Percentiles rank a stretch among this genome's conserved stretches.
Evolutionary conservation across 2,113 vertebrate genomes (phyloP).

Genomic region (Chlamydotis undulata): DNA sequence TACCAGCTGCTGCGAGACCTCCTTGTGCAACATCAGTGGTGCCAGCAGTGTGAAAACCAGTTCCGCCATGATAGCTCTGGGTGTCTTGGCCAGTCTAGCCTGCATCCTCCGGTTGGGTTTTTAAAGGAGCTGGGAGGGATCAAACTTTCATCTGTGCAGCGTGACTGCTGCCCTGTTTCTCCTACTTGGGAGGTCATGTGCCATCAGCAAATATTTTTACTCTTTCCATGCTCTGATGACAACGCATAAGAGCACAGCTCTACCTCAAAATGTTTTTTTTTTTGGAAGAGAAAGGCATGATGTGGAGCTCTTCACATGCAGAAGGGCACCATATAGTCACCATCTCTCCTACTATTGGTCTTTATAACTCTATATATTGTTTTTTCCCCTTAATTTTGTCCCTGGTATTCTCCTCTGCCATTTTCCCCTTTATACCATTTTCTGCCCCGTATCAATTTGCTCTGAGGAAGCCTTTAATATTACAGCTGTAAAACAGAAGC

Average conservation of each 20-base stretch:
- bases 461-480: not conserved
- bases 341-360: not conserved
- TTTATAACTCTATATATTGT: not conserved
- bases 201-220: not conserved
- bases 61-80: not conserved
- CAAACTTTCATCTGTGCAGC: not conserved
- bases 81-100: not conserved
- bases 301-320: not conserved
- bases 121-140: not conserved
- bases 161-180: not conserved
- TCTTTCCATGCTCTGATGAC: not conserved
- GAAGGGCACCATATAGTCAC: not conserved
- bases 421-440: not conserved
- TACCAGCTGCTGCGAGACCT: slow-evolving; percentile 26
- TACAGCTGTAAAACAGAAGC: not conserved
- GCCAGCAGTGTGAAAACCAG: slow-evolving; percentile 46
- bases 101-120: slow-evolving; percentile 34
- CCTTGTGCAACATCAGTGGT: slow-evolving; percentile 50
- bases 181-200: not conserved
- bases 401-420: not conserved
- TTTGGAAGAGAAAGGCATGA: not conserved
- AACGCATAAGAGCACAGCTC: not conserved
- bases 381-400: not conserved
- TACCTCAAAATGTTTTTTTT: not conserved
- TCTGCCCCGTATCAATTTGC: not conserved